Evolutionary conservation across 2,113 vertebrate genomes (phyloP).

Genomic region (Nycticebus coucang): DNA sequence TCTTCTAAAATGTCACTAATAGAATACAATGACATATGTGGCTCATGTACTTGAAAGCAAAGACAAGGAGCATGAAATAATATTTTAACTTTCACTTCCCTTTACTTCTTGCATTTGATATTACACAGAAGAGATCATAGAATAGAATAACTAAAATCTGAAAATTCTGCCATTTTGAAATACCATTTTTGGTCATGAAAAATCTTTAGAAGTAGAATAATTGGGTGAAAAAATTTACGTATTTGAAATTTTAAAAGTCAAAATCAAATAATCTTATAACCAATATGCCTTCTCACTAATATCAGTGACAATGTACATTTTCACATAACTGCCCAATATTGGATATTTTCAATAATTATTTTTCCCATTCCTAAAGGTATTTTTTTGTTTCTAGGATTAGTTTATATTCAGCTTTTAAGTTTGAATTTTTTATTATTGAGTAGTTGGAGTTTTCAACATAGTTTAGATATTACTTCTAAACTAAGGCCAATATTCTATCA

Average conservation of each 20-base stretch:
- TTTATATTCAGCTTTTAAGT: not conserved
- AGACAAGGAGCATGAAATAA: not conserved
- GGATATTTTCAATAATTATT: not conserved
- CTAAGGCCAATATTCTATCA: not conserved
- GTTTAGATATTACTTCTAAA: not conserved
- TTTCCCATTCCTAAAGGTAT: not conserved
- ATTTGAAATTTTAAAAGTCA: not conserved
- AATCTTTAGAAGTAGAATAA: not conserved
- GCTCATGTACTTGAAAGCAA: not conserved
- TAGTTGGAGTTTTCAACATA: not conserved
- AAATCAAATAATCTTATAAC: not conserved
- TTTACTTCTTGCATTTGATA: not conserved
- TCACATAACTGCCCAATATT: not conserved
- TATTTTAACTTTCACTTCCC: not conserved
- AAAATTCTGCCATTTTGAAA: not conserved
- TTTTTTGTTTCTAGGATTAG: not conserved
- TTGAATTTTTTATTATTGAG: not conserved
- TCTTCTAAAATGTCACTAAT: not conserved
- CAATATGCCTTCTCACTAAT: not conserved
- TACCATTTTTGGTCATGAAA: not conserved
- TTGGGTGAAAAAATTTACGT: not conserved
- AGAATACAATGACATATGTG: not conserved
- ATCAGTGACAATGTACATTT: not conserved
- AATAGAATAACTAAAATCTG: not conserved
- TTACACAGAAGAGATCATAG: not conserved